Conservation (phyloP, 2,888 invertebrate genomes). For the Chelonus formosanus region DNA sequence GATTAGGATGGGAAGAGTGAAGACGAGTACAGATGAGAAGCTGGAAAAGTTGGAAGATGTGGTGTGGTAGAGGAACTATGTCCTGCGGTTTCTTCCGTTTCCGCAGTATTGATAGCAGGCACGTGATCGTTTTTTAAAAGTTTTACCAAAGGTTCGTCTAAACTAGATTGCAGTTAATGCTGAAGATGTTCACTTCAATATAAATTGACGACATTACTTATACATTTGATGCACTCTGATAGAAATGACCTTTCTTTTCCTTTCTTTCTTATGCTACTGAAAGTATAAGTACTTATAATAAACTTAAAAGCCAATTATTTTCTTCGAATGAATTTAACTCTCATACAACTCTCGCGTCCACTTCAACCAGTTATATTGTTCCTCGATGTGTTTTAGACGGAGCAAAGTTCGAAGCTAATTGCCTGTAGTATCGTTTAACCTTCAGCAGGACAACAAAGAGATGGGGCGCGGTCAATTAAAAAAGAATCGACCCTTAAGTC, state of each 20-base stretch:
- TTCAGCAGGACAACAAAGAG: slow-evolving; percentile 27
- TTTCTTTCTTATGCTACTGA: too few relatives aligned
- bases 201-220: neutral
- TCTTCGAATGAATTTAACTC: slow-evolving; percentile 8
- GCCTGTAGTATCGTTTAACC: slow-evolving; percentile 28
- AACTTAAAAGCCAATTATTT: neutral
- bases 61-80: slow-evolving; percentile 18
- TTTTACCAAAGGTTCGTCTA: neutral
- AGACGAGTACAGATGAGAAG: neutral
- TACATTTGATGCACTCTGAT: too few relatives aligned
- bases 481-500: slow-evolving; percentile 43
- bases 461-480: slow-evolving; percentile 39
- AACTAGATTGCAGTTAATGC: too few relatives aligned
- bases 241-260: too few relatives aligned
- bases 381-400: neutral
- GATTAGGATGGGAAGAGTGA: neutral
- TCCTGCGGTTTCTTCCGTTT: slow-evolving; percentile 32
- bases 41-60: neutral
- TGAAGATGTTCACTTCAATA: neutral
- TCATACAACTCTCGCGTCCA: neutral
- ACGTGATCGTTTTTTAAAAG: slow-evolving; percentile 33
- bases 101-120: slow-evolving; percentile 31
- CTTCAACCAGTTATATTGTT: slow-evolving; percentile 5
- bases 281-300: neutral
- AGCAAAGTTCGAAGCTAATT: slow-evolving; percentile 28